Percentiles rank a stretch among this genome's conserved stretches.
Conservation (phyloP, 2,113 vertebrate species). For the Gymnorhina tibicen region DNA sequence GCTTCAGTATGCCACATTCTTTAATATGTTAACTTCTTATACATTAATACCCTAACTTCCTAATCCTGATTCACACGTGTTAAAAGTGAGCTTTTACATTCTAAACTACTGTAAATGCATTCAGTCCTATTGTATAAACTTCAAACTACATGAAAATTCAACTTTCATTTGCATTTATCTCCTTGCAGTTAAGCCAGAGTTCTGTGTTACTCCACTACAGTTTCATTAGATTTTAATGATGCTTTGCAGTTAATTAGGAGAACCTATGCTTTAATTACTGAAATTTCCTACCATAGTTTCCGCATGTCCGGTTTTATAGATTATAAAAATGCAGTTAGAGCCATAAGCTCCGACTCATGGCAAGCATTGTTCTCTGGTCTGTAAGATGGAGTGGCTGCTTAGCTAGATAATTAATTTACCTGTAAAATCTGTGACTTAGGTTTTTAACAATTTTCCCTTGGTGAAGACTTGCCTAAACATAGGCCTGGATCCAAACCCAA, state of each 20-base stretch:
- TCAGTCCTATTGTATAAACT: neutral
- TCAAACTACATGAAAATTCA: neutral
- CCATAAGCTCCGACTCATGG: slow-evolving; percentile 13
- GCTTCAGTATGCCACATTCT: neutral
- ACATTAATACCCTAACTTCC: slow-evolving; percentile 14
- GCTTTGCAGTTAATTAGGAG: slow-evolving; percentile 60
- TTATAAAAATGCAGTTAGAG: slow-evolving; percentile 50
- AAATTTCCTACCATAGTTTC: slow-evolving; percentile 59
- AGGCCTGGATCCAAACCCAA: neutral
- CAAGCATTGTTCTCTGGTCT: slow-evolving; percentile 42
- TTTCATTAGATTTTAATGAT: slow-evolving; percentile 61
- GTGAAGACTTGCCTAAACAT: slow-evolving; percentile 1
- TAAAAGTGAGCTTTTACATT: neutral
- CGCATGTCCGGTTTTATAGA: slow-evolving; percentile 57
- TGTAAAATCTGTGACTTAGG: slow-evolving; percentile 25
- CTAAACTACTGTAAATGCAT: neutral
- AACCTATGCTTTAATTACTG: slow-evolving; percentile 53
- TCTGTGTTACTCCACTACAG: neutral
- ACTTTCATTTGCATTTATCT: slow-evolving; percentile 32
- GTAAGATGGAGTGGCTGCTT: slow-evolving; percentile 9
- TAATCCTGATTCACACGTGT: neutral
- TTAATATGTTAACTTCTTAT: slow-evolving; percentile 7
- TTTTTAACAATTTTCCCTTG: slow-evolving; percentile 24
- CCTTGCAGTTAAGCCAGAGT: slow-evolving; percentile 20
- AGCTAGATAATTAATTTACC: slow-evolving; percentile 24